These are phyloP conservation scores for Melanotus villosus DNA, from an alignment of 2,888 invertebrate genomes.

Conservation along the genomic window DNA sequence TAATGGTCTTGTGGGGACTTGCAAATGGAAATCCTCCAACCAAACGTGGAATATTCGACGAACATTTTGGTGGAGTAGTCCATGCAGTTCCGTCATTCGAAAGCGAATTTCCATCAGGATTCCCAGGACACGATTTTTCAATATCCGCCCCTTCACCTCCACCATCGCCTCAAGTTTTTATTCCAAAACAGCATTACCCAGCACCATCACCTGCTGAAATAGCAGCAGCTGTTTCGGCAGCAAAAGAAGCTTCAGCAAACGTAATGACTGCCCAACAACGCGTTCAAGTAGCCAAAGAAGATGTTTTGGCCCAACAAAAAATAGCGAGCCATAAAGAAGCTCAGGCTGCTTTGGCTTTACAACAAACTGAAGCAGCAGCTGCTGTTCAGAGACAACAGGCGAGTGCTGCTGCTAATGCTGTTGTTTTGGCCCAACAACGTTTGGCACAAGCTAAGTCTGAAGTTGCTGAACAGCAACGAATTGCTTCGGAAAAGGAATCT, in stretches of 20 bases:
- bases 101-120: background rate
- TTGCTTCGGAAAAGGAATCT: slow-evolving; percentile 80
- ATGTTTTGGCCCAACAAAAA: slow-evolving; percentile 80
- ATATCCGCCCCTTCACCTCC: background rate
- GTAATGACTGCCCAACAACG: slow-evolving; percentile 81
- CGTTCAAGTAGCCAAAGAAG: slow-evolving; percentile 81
- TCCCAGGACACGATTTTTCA: background rate
- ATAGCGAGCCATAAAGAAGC: slow-evolving; percentile 83
- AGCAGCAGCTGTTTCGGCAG: slow-evolving; percentile 80
- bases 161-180: background rate
- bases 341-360: slow-evolving; percentile 73
- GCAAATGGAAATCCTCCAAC: background rate
- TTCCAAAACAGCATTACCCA: background rate
- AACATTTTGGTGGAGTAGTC: background rate
- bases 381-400: slow-evolving; percentile 79
- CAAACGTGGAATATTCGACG: slow-evolving; percentile 23
- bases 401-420: slow-evolving; percentile 76
- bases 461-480: slow-evolving; percentile 80
- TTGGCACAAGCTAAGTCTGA: slow-evolving; percentile 79
- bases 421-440: slow-evolving; percentile 79
- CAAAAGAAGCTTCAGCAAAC: slow-evolving; percentile 80
- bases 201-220: slow-evolving; percentile 75
- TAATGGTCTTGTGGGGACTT: background rate
- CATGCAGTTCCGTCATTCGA: slow-evolving; percentile 7
- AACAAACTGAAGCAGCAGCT: slow-evolving; percentile 76